phyloP scores from a whole-genome alignment of 1,140 invertebrate species.

The Pseudachorutes palmiensis region DNA sequence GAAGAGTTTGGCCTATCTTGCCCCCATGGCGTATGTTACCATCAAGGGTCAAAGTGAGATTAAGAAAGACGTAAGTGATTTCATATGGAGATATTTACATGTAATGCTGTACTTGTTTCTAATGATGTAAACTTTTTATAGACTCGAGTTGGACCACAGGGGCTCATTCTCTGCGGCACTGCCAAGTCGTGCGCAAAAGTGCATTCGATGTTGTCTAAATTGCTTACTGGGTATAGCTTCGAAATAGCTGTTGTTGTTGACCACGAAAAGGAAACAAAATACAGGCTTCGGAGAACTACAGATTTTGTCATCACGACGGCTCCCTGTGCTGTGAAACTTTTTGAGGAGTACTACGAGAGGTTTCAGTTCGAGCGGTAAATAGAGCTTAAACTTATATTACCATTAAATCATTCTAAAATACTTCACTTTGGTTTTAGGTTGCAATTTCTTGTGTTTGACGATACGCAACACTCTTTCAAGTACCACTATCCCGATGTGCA shows the following conservation, averaged over 20 bases:
- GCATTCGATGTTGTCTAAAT: background rate
- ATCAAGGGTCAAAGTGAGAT: background rate
- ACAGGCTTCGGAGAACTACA: background rate
- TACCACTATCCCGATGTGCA: background rate
- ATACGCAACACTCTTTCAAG: background rate
- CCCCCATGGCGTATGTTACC: background rate
- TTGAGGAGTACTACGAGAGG: background rate
- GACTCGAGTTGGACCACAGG: background rate
- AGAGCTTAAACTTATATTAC: too few relatives aligned
- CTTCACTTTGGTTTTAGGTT: background rate
- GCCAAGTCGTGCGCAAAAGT: background rate
- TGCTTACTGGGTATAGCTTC: background rate
- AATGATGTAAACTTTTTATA: background rate
- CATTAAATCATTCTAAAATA: background rate
- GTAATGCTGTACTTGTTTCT: background rate
- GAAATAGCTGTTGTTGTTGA: background rate
- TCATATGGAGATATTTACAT: background rate
- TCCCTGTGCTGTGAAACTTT: background rate
- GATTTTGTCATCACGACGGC: background rate
- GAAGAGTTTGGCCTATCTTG: background rate
- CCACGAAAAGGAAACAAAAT: background rate
- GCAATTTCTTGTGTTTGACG: slow-evolving; percentile 2
- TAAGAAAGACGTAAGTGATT: background rate
- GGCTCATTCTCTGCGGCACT: slow-evolving; percentile 1
- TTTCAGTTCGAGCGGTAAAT: background rate